A percentile compares a stretch with the other conserved stretches of the same genome.
Conservation (phyloP, 2,113 vertebrate species). For the Phoenicopterus ruber region DNA sequence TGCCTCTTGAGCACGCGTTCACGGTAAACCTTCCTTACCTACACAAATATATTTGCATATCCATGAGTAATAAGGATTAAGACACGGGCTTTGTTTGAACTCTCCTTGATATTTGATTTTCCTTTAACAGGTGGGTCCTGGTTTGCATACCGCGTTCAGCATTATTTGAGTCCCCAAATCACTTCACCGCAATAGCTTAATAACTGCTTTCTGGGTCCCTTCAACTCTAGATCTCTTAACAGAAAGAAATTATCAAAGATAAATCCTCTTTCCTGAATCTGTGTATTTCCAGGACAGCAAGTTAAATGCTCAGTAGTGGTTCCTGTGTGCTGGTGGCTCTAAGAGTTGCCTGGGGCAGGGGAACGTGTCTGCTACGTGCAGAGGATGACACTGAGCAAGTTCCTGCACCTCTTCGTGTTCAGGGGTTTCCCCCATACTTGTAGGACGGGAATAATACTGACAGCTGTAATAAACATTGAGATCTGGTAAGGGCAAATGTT, state of each 20-base stretch:
- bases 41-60: not conserved
- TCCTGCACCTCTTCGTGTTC: not conserved
- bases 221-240: not conserved
- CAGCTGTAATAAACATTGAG: not conserved
- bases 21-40: not conserved
- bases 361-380: rapidly evolving
- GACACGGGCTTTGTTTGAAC: not conserved
- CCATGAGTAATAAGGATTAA: not conserved
- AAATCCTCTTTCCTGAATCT: not conserved
- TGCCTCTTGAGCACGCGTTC: not conserved
- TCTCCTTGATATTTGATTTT: not conserved
- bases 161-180: not conserved
- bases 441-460: not conserved
- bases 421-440: not conserved
- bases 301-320: not conserved
- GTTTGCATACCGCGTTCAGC: not conserved
- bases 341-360: not conserved
- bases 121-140: not conserved
- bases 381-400: not conserved
- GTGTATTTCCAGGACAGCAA: not conserved
- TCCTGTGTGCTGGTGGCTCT: not conserved
- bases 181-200: not conserved
- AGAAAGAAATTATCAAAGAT: not conserved
- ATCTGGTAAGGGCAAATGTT: not conserved
- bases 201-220: not conserved